These are phyloP conservation scores for Bungarus multicinctus DNA, from an alignment of 2,113 vertebrate species.

Conservation along the genomic window DNA sequence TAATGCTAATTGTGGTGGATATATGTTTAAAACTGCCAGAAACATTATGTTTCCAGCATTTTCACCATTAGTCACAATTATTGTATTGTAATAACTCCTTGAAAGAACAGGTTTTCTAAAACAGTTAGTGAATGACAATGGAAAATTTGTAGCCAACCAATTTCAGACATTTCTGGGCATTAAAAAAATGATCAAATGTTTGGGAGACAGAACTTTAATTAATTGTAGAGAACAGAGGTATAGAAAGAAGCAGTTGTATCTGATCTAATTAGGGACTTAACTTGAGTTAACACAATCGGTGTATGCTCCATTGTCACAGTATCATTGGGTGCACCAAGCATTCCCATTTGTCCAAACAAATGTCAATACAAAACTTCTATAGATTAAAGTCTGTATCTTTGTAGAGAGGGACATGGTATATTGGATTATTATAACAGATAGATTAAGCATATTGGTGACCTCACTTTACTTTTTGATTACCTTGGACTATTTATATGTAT, in stretches of 20 bases:
- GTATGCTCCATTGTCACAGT: not conserved
- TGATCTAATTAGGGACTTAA: not conserved
- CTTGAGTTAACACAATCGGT: not conserved
- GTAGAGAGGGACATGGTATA: not conserved
- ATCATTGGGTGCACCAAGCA: not conserved
- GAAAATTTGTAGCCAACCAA: not conserved
- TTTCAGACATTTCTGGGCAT: not conserved
- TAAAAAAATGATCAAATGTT: not conserved
- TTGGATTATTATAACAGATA: not conserved
- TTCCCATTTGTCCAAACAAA: not conserved
- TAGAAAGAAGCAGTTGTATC: not conserved
- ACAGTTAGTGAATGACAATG: not conserved
- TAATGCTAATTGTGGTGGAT: not conserved
- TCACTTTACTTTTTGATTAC: not conserved
- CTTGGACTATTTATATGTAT: not conserved
- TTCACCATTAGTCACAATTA: not conserved
- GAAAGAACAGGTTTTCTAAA: not conserved
- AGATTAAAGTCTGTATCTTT: not conserved
- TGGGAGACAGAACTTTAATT: not conserved
- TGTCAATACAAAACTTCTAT: not conserved
- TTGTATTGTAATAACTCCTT: not conserved
- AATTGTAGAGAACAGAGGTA: not conserved
- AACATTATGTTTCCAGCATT: not conserved
- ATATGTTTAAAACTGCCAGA: not conserved
- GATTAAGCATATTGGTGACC: not conserved